phyloP scores from a whole-genome alignment of 1,140 invertebrate genomes.

The Oncopeltus fasciatus region DNA sequence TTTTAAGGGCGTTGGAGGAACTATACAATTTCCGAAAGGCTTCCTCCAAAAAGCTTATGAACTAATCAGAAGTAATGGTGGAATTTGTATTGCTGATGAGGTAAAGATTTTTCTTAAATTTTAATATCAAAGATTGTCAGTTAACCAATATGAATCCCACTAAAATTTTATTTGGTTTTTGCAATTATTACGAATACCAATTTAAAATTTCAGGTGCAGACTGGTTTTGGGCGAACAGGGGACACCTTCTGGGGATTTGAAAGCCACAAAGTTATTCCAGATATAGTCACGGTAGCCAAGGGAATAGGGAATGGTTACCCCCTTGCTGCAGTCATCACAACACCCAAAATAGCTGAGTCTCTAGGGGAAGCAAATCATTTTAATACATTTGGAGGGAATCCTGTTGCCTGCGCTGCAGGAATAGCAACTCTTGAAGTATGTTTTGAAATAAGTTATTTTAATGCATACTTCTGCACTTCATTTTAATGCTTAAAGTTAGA shows the following conservation, averaged over 20 bases:
- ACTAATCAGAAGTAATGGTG: constrained; percentile 63
- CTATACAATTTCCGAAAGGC: constrained; percentile 79
- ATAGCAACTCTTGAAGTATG: constrained; percentile 73
- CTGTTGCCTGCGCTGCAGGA: constrained; percentile 73
- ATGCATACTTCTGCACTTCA: too few species aligned
- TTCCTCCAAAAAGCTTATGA: constrained; percentile 73
- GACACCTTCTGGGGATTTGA: constrained; percentile 93
- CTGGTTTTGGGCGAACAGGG: constrained; percentile 88
- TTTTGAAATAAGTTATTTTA: background rate
- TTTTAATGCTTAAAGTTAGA: too few species aligned
- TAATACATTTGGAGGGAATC: constrained; percentile 94
- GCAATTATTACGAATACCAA: too few species aligned
- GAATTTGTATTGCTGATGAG: constrained; percentile 84
- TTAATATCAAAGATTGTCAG: background rate
- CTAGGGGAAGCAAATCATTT: constrained; percentile 71
- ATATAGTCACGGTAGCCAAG: constrained; percentile 84
- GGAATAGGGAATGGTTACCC: constrained; percentile 86
- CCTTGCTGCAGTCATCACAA: constrained; percentile 84
- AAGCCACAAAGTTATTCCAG: constrained; percentile 68
- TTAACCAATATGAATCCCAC: too few species aligned
- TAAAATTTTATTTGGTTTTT: too few species aligned
- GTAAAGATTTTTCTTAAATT: constrained; percentile 32
- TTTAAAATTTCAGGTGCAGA: constrained; percentile 68
- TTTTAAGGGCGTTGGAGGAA: constrained; percentile 67
- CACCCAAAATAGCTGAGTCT: constrained; percentile 60